These are phyloP conservation scores for Phataginus tetradactyla DNA, from an alignment of 2,797 vertebrate genomes.

Conservation along the genomic window DNA sequence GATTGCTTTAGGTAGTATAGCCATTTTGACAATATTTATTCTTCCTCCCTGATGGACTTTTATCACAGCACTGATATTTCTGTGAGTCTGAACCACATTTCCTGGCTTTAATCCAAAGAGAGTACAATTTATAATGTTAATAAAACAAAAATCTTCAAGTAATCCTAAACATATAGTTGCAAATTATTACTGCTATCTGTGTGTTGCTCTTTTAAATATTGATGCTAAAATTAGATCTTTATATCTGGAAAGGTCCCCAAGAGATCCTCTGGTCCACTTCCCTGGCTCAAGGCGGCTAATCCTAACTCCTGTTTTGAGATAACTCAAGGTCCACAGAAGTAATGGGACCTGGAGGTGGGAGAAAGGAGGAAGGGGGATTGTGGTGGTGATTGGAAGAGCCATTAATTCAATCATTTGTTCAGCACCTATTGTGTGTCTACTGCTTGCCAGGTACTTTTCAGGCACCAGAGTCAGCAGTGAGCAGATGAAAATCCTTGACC, in stretches of 20 bases:
- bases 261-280: neutral
- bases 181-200: neutral
- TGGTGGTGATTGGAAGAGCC: neutral
- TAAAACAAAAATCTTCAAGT: constrained; percentile 13
- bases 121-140: neutral
- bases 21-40: no score
- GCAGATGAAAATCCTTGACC: neutral
- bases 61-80: neutral
- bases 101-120: neutral
- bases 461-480: neutral
- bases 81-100: neutral
- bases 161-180: neutral
- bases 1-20: no score
- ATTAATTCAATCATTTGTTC: neutral
- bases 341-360: neutral
- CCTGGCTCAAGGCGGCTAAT: neutral
- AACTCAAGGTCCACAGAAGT: neutral
- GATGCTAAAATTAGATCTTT: constrained; percentile 11
- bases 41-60: neutral
- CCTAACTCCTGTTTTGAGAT: neutral
- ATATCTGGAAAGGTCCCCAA: neutral
- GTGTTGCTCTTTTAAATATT: constrained; percentile 4
- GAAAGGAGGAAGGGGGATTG: neutral
- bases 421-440: neutral
- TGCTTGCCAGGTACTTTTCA: neutral